These are phyloP conservation scores for Ophioninae sp. DNA, from an alignment of 2,888 invertebrate species.

Conservation along the genomic window DNA sequence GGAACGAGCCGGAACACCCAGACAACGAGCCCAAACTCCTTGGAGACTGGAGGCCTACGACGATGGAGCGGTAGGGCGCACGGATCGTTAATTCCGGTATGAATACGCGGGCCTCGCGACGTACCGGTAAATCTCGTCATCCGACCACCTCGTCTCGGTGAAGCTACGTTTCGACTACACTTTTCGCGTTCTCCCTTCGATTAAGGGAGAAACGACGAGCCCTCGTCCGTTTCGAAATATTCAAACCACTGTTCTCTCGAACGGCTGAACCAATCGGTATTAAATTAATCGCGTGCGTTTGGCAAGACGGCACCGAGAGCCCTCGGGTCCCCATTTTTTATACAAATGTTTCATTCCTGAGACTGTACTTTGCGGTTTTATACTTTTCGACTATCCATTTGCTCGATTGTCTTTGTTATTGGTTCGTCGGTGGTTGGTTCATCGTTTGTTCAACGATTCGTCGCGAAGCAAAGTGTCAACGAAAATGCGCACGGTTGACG, in stretches of 20 bases:
- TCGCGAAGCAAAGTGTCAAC: background rate
- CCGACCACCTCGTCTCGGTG: constrained; percentile 3
- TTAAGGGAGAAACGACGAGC: background rate
- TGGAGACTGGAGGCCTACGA: constrained; percentile 41
- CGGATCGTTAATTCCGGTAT: constrained; percentile 76
- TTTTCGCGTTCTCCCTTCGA: constrained; percentile 23
- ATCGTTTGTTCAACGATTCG: background rate
- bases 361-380: too few species aligned
- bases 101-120: constrained; percentile 71
- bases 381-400: too few species aligned
- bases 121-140: constrained; percentile 49
- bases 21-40: constrained; percentile 34
- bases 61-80: constrained; percentile 68
- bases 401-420: background rate
- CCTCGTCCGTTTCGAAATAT: background rate
- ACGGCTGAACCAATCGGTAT: too few species aligned
- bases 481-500: background rate
- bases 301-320: too few species aligned
- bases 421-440: background rate
- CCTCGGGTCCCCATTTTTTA: too few species aligned
- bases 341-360: background rate
- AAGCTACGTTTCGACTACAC: constrained; percentile 14
- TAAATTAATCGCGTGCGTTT: too few species aligned
- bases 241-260: background rate
- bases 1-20: constrained; percentile 33